Evolutionary conservation across 2,113 vertebrate genomes (phyloP).

Genomic region (Austrofundulus limnaeus): DNA sequence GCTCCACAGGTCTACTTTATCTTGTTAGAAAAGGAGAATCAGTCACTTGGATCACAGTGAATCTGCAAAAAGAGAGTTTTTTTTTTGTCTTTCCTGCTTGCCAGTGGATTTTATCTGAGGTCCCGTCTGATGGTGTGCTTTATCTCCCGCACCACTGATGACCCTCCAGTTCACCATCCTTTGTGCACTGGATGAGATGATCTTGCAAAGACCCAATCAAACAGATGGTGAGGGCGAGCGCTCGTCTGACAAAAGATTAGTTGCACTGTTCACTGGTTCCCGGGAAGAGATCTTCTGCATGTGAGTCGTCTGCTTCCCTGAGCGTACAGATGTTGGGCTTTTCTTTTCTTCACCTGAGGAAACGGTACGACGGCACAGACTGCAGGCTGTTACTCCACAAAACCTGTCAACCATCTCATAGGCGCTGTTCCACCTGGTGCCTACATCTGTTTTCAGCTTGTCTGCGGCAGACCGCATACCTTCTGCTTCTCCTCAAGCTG

Average conservation of each 20-base stretch:
- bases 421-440: constrained; percentile 10
- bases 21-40: neutral
- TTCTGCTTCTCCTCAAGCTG: constrained; percentile 8
- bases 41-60: neutral
- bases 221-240: constrained; percentile 1
- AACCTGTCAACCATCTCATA: constrained; percentile 15
- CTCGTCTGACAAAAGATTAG: constrained; percentile 5
- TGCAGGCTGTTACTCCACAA: constrained; percentile 9
- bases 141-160: neutral
- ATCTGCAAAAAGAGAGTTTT: neutral
- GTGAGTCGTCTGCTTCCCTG: constrained; percentile 2
- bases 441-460: constrained; percentile 7
- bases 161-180: neutral
- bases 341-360: neutral
- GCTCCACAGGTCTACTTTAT: neutral
- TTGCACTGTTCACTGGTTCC: constrained; percentile 4
- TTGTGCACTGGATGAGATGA: neutral
- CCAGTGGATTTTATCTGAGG: neutral
- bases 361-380: neutral
- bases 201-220: neutral
- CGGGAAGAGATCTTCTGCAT: constrained; percentile 5
- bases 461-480: neutral
- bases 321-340: constrained; percentile 7
- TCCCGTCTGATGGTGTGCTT: neutral
- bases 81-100: neutral